These are phyloP conservation scores for Rynchops niger DNA, from an alignment of 2,113 vertebrate genomes.

Conservation along the genomic window DNA sequence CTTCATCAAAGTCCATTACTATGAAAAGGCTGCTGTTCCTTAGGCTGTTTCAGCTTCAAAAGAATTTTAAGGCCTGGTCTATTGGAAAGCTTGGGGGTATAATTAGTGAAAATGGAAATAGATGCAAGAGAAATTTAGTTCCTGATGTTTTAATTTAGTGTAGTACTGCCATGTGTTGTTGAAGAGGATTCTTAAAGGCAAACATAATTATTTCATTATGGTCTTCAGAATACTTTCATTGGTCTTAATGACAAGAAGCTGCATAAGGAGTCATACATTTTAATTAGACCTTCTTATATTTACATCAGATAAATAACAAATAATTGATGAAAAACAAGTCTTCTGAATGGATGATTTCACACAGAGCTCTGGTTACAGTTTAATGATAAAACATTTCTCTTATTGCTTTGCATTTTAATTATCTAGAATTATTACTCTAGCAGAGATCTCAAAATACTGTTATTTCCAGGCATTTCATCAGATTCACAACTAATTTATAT, in stretches of 20 bases:
- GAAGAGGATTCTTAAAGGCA: conserved; percentile 81
- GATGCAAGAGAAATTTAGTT: conserved; percentile 80
- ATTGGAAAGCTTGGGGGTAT: conserved; percentile 83
- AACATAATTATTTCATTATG: conserved; percentile 85
- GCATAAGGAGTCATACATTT: conserved; percentile 75
- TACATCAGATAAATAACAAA: conserved; percentile 82
- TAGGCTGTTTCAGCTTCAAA: conserved; percentile 80
- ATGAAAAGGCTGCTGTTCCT: conserved; percentile 70
- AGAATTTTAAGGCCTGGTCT: conserved; percentile 82
- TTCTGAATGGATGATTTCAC: conserved; percentile 75
- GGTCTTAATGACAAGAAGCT: conserved; percentile 78
- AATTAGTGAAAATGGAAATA: conserved; percentile 87
- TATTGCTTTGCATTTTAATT: conserved; percentile 76
- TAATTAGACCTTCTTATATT: conserved; percentile 78
- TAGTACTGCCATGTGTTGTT: conserved; percentile 75
- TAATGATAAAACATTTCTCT: conserved; percentile 73
- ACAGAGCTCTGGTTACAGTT: conserved; percentile 71
- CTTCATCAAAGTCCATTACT: conserved; percentile 79
- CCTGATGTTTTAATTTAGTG: conserved; percentile 83
- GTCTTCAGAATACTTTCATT: conserved; percentile 75
- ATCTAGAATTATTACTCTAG: conserved; percentile 45
- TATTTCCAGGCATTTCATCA: conserved; percentile 49
- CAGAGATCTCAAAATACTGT: background rate
- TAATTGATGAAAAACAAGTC: conserved; percentile 79
- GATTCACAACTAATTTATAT: background rate